Base-by-base conservation (phyloP, 2,113 vertebrate genomes). In the Scytalopus superciliaris region DNA sequence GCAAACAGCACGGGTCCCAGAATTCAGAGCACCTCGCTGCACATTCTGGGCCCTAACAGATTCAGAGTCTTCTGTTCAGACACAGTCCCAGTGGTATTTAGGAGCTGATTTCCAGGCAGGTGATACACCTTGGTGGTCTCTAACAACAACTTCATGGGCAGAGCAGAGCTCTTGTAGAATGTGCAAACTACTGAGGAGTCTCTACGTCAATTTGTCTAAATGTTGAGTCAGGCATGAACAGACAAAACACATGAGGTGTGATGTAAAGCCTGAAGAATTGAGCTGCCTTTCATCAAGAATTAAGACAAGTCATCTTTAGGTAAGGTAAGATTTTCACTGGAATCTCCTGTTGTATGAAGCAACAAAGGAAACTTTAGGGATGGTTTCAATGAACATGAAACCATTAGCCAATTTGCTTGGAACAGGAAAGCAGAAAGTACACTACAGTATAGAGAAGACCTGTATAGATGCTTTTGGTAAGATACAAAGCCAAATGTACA, bases 21-120 rank as follows among this genome's bases (percentile, higher is more conserved):
- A 40, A 55, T 53, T 45, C 72, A 63, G 49, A 72, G n/a, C 1
- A 1, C 12, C 50, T 63, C 0, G 0, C 17, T 88, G 22, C 14
- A 5, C 2, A 0, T 47, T 66, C 79, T 39, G 39, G 22, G 21
- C 30, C 50, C 25, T 33, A 19, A 24, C 23, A 55, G 7, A 16
- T 55, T 89, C 27, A 23, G 27, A 70, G 15, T 16, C 30, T 70
- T 39, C 35, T 52, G 14, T 33, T 84, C 22, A 45, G 44, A 53
- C 16, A 53, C 4, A 47, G 7, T 6, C 14, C 3, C 18, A 80
- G 10, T 5, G 57, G 19, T 57, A 47, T 74, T 84, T 59, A 86
- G 53, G 77, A 86, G 69, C 6, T 31, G 33, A n/a, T 63, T 70
- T 67, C 60, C 39, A 52, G 30, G 33, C 19, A 90, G 33, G 45